A percentile compares a stretch with the other conserved stretches of the same genome.
Conservation (phyloP, 2,888 invertebrate genomes). For the Brachyptera putata region DNA sequence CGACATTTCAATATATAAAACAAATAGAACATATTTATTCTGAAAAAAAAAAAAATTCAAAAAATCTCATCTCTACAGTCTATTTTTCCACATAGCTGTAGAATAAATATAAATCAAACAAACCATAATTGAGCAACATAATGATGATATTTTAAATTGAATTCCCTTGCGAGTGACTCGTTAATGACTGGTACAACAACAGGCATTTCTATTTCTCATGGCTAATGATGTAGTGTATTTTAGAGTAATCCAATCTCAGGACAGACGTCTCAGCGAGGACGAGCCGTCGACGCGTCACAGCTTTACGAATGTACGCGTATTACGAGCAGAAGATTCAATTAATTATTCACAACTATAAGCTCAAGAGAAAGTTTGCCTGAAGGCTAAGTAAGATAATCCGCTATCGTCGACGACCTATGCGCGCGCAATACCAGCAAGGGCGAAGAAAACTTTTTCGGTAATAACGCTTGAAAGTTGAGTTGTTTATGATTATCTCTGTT, state of each 20-base stretch:
- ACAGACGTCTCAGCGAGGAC: neutral
- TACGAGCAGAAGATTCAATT: neutral
- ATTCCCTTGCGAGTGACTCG: too few relatives aligned
- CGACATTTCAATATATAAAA: neutral
- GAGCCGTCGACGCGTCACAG: neutral
- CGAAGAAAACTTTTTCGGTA: too few relatives aligned
- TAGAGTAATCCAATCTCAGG: neutral
- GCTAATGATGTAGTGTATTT: neutral
- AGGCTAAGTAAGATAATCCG: neutral
- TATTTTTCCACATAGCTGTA: neutral
- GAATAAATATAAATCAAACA: neutral
- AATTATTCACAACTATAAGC: neutral
- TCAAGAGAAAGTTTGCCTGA: neutral
- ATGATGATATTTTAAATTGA: too few relatives aligned
- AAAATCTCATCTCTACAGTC: too few relatives aligned
- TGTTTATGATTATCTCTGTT: too few relatives aligned
- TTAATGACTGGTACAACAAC: too few relatives aligned
- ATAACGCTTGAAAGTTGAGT: too few relatives aligned
- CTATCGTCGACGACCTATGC: neutral
- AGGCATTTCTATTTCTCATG: too few relatives aligned
- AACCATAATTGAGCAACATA: neutral
- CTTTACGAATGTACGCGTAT: too few relatives aligned
- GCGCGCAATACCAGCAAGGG: too few relatives aligned
- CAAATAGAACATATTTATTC: neutral
- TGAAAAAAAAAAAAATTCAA: neutral